Conservation (phyloP, 2,113 vertebrate genomes). For the Microtus richardsoni region DNA sequence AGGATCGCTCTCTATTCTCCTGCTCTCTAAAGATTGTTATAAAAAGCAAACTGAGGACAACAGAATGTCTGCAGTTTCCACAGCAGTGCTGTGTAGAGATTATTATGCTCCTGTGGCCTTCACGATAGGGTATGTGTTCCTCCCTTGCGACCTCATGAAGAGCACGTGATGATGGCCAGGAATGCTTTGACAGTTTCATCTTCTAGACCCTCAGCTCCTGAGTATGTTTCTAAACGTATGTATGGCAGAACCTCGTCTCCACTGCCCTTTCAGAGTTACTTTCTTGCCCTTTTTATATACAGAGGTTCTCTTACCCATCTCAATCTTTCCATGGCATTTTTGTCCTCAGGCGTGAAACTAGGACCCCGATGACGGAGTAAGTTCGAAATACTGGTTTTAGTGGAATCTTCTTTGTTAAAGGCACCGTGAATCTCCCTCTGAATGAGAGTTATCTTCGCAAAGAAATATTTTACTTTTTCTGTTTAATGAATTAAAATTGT, state of each 20-base stretch:
- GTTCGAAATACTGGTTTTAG: background rate
- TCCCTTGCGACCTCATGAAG: background rate
- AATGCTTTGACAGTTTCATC: background rate
- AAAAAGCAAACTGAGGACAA: background rate
- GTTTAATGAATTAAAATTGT: background rate
- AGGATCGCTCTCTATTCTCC: background rate
- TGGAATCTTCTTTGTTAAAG: background rate
- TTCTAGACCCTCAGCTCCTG: background rate
- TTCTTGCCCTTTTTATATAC: background rate
- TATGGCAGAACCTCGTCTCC: background rate
- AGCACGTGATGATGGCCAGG: background rate
- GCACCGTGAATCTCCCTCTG: background rate
- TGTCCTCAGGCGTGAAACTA: background rate
- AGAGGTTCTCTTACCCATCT: background rate
- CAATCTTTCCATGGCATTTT: background rate
- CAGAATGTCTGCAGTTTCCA: background rate
- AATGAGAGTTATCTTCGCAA: background rate
- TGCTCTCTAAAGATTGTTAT: background rate
- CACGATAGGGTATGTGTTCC: accelerated
- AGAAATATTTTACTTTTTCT: background rate
- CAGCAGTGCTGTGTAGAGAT: background rate
- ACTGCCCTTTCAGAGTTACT: background rate
- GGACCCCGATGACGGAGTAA: background rate
- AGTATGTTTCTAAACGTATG: background rate
- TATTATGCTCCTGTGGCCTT: accelerated